Base-by-base conservation (phyloP, 2,113 vertebrate genomes). In the Oncorhynchus nerka region DNA sequence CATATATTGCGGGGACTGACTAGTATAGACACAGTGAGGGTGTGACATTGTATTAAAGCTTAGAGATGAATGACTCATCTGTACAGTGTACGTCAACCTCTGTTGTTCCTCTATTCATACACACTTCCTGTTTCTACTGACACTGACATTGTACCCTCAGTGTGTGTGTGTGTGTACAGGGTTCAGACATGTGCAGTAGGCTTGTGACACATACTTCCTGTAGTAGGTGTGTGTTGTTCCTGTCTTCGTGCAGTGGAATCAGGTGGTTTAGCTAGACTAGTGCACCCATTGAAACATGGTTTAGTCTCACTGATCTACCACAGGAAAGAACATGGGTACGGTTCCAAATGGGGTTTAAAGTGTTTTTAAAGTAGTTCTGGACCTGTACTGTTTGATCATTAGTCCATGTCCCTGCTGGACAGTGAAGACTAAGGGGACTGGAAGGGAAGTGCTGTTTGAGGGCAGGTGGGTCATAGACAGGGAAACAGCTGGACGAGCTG, bases 401-500 rank as follows among this genome's bases (percentile, higher is more conserved):
- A 66, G 64, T 28, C 4, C 64, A 28, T 66, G 26, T 66, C 71
- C 74, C 67, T 75, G 76, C 84, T 80, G 84, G 84, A 80, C 80
- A 76, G 30, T 55, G 51, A 55, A 16, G 51, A 19, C 51, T 55
- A 15, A 45, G 9, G 39, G 39, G 39, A 45, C 39, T 12, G 39
- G 39, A 45, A 16, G 66, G 30, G 68, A 34, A 22, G 9, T 20
- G 30, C 16, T 9, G 68, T n/a, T 3, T 69, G 68, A 59, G 28
- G n/a, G 68, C 81, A 81, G 84, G 76, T 85, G 81, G 75, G 76
- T 28, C 68, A 26, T 69, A 79, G 55, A 75, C 76, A 68, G 84
- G 89, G 86, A 90, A 93, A 85, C 91, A 92, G 89, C 91, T 92
- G 90, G 84, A 82, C 70, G 6, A n/a, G 68, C 74, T 84, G 86